Percentiles rank a stretch among this genome's conserved stretches.
These are phyloP conservation scores for Lasioglossum leucozonium DNA, from an alignment of 2,888 invertebrate species.

Conservation along the genomic window DNA sequence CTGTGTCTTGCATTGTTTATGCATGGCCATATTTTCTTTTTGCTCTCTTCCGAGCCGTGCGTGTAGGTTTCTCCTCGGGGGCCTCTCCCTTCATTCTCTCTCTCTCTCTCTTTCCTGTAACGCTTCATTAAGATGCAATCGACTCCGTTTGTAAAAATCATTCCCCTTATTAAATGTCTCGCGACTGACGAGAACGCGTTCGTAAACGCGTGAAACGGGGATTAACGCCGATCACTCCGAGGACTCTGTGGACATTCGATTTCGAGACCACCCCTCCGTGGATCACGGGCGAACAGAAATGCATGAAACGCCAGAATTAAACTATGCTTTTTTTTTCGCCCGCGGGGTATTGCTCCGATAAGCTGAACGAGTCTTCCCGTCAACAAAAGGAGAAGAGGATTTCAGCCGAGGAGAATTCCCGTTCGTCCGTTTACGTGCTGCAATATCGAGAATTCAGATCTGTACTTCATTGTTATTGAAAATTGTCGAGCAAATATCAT, in stretches of 20 bases:
- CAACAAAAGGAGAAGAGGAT: background rate
- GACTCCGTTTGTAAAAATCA: constrained; percentile 20
- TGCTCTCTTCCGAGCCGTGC: constrained; percentile 7
- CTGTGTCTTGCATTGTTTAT: constrained; percentile 59
- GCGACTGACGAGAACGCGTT: constrained; percentile 16
- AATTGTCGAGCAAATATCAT: no score
- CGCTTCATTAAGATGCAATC: constrained; percentile 32
- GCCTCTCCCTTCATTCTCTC: constrained; percentile 1
- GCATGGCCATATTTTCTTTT: constrained; percentile 40
- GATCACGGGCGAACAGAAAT: background rate
- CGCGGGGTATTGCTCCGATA: background rate
- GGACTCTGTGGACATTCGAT: background rate
- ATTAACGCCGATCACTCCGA: background rate
- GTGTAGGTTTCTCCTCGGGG: constrained; percentile 4
- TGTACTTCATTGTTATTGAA: no score
- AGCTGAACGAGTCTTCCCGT: background rate
- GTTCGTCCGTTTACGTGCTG: no score
- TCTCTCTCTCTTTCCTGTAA: background rate
- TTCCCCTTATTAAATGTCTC: constrained; percentile 11
- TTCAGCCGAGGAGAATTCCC: no score
- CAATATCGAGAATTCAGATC: no score
- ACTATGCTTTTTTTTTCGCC: background rate
- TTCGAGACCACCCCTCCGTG: background rate
- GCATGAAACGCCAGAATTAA: background rate
- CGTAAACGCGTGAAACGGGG: constrained; percentile 15